Percentiles rank a stretch among this genome's conserved stretches.
phyloP scores from a whole-genome alignment of 37 sponge, comb jelly and placozoan species.

The Chondrosia reniformis region DNA sequence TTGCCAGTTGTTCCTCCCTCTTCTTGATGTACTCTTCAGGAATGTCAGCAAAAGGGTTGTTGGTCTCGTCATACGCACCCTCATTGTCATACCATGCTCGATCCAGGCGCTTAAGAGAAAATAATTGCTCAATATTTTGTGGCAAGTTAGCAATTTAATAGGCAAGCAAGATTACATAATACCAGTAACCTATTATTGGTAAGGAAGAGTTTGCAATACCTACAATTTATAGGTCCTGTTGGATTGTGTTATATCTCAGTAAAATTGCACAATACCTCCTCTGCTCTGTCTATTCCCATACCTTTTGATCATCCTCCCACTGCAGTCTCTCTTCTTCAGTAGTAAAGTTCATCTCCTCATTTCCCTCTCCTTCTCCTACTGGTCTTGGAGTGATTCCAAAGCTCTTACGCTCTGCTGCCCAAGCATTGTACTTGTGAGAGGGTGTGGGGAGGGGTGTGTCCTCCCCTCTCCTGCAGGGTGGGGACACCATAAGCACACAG shows the following conservation, averaged over 20 bases:
- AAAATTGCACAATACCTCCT: neutral
- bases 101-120: constrained; percentile 70
- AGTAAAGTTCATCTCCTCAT: constrained; percentile 20
- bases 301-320: constrained; percentile 93
- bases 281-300: neutral
- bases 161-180: too few species aligned
- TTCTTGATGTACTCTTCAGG: constrained; percentile 90
- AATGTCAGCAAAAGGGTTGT: constrained; percentile 89
- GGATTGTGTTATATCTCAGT: too few species aligned
- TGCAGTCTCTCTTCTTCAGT: constrained; percentile 42
- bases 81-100: constrained; percentile 99
- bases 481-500: too few species aligned
- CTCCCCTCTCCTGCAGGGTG: constrained; percentile 15
- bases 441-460: constrained; percentile 95
- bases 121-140: neutral
- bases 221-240: too few species aligned
- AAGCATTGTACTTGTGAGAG: constrained; percentile 83
- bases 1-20: constrained; percentile 90
- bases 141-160: neutral
- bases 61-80: constrained; percentile 88
- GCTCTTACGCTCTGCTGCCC: constrained; percentile 85
- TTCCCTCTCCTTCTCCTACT: constrained; percentile 4
- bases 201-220: too few species aligned
- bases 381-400: constrained; percentile 59
- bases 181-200: too few species aligned